Evolutionary conservation across 2,113 vertebrate species (phyloP).

Genomic region (Hydrolagus affinis): DNA sequence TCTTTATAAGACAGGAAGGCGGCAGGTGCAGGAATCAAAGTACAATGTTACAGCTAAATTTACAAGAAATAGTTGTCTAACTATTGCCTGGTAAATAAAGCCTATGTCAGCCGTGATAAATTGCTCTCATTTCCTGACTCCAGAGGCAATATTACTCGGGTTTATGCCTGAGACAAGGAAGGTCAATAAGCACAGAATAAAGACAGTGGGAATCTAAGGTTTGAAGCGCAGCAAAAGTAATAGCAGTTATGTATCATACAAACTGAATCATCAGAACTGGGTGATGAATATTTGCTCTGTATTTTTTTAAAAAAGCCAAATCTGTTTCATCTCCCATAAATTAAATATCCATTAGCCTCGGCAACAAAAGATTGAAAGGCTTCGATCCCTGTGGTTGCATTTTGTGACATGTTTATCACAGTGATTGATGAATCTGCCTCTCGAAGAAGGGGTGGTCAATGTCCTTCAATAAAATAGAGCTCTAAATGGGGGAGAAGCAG

Average conservation of each 20-base stretch:
- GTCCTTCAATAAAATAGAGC: neutral
- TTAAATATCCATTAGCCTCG: constrained; percentile 27
- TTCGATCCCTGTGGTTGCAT: constrained; percentile 20
- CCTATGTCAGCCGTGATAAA: constrained; percentile 15
- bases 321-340: constrained; percentile 13
- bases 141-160: neutral
- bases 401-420: constrained; percentile 27
- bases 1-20: constrained; percentile 12
- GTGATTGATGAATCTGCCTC: constrained; percentile 26
- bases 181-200: neutral
- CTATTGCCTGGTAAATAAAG: constrained; percentile 15
- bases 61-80: constrained; percentile 22
- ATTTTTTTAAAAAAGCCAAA: constrained; percentile 2
- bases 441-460: constrained; percentile 1
- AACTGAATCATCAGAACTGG: constrained; percentile 15
- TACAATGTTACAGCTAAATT: constrained; percentile 25
- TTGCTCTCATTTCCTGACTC: constrained; percentile 23
- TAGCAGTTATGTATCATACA: neutral
- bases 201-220: neutral
- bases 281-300: neutral
- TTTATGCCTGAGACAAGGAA: neutral
- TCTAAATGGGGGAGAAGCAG: constrained; percentile 17
- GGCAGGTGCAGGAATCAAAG: constrained; percentile 15
- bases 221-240: neutral
- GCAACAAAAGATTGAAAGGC: constrained; percentile 27